A percentile compares a stretch with the other conserved stretches of the same genome.
Conservation (phyloP, 2,888 invertebrate genomes). For the Netelia virgata region DNA sequence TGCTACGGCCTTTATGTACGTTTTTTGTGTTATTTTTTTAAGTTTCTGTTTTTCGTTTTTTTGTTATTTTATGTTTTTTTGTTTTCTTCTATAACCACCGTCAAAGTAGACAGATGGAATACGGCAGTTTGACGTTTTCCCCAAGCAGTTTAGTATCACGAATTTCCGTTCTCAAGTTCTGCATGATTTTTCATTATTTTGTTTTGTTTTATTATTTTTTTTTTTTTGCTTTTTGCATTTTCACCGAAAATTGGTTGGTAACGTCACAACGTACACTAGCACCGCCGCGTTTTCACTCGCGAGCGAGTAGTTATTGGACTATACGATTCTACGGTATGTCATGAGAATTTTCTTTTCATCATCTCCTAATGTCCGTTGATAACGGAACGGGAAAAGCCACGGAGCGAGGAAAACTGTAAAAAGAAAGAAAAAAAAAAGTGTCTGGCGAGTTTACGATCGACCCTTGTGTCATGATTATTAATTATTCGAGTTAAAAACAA, state of each 20-base stretch:
- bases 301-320: constrained; percentile 24
- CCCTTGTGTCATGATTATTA: constrained; percentile 30
- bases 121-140: constrained; percentile 76
- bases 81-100: constrained; percentile 63
- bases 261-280: constrained; percentile 63
- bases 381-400: constrained; percentile 2
- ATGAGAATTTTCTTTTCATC: constrained; percentile 40
- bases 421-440: not conserved
- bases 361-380: constrained; percentile 22
- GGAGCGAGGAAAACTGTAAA: not conserved
- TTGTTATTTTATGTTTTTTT: constrained; percentile 3
- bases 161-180: constrained; percentile 54
- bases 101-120: constrained; percentile 71
- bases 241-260: constrained; percentile 36
- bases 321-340: constrained; percentile 49
- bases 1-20: constrained; percentile 49
- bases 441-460: constrained; percentile 16
- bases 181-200: constrained; percentile 33
- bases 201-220: constrained; percentile 45
- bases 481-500: constrained; percentile 27
- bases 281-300: constrained; percentile 45
- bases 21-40: constrained; percentile 12
- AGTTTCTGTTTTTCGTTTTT: not conserved
- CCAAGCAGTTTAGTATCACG: constrained; percentile 61
- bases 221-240: constrained; percentile 14